Evolutionary conservation across 1,140 invertebrate genomes (phyloP), one percentile per base, ranked within the genome.

Genomic region (Euwallacea fornicatus): DNA sequence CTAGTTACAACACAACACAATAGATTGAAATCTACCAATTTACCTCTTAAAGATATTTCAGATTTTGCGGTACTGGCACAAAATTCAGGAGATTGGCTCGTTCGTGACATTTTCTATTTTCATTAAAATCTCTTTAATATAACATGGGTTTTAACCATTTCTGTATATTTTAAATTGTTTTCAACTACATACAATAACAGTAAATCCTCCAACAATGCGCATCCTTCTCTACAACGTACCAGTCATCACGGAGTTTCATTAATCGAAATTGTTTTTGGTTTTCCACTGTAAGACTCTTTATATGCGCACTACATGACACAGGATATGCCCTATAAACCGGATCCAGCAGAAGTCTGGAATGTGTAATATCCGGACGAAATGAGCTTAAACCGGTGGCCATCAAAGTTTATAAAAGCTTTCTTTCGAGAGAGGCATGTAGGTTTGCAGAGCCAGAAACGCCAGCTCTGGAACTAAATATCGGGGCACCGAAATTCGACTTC

Each of bases 291-390:
- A 64, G 64, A 70, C 42, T 70, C 54, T 70, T 70, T 65, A 47
- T 46, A 58, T 46, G 69, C 47, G 46, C 59, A 15, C 56, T 55
- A 69, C 67, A 70, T 50, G 62, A 70, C 62, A 65, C 61, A 47
- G 69, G 61, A 70, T 70, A 70, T 70, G 53, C 55, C 53, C 61
- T 64, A 70, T 70, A 70, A 70, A 70, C 60, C 69, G 69, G 69
- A 70, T 64, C 60, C 61, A 15, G 61, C 50, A 65, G 54, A 58
- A 59, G 54, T 55, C 62, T 65, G 69, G 69, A 70, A 70, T 70
- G 69, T 70, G 69, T 70, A 70, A 70, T 70, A 70, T 70, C 69
- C 69, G 69, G 69, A 70, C 60, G 58, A 64, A 70, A 70, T 64
- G 62, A 56, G 62, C 50, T 56, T 59, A 65, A 70, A 64, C 69